phyloP scores from a whole-genome alignment of 1,140 invertebrate species.

The Drosophila tristis region DNA sequence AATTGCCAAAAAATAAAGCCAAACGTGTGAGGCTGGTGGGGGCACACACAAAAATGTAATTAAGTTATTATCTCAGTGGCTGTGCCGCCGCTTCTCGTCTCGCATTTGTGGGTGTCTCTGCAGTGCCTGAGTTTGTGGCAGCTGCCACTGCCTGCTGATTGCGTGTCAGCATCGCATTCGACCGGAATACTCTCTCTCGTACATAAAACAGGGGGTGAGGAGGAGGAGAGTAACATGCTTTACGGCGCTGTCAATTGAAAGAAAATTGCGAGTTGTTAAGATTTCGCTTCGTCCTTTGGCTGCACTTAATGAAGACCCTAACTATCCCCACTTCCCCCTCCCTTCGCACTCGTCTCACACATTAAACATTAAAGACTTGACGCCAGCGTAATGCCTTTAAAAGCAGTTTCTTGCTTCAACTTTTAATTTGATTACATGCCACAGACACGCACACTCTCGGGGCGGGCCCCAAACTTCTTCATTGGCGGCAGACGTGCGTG shows the following conservation, averaged over 20 bases:
- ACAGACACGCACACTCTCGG: constrained; percentile 61
- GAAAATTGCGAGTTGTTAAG: constrained; percentile 46
- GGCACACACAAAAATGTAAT: constrained; percentile 67
- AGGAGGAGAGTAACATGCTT: too few species aligned
- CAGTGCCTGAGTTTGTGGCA: constrained; percentile 56
- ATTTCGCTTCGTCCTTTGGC: constrained; percentile 22
- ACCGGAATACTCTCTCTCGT: not conserved
- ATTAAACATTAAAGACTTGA: constrained; percentile 28
- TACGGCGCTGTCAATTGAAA: constrained; percentile 51
- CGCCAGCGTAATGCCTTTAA: constrained; percentile 62
- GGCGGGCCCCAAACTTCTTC: constrained; percentile 36
- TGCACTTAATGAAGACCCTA: constrained; percentile 37
- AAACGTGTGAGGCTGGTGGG: constrained; percentile 5
- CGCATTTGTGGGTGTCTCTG: too few species aligned
- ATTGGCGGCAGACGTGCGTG: constrained; percentile 50
- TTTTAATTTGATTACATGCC: constrained; percentile 80
- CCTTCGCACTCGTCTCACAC: not conserved
- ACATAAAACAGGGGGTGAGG: not conserved
- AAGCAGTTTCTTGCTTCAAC: constrained; percentile 74
- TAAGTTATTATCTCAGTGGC: constrained; percentile 76
- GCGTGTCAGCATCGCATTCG: constrained; percentile 67
- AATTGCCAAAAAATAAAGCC: constrained; percentile 67
- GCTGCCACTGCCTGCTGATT: constrained; percentile 52
- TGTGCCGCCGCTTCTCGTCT: constrained; percentile 3
- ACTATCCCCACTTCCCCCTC: not conserved